Conservation (phyloP, 1,140 invertebrate genomes). For the Aculops lycopersici region DNA sequence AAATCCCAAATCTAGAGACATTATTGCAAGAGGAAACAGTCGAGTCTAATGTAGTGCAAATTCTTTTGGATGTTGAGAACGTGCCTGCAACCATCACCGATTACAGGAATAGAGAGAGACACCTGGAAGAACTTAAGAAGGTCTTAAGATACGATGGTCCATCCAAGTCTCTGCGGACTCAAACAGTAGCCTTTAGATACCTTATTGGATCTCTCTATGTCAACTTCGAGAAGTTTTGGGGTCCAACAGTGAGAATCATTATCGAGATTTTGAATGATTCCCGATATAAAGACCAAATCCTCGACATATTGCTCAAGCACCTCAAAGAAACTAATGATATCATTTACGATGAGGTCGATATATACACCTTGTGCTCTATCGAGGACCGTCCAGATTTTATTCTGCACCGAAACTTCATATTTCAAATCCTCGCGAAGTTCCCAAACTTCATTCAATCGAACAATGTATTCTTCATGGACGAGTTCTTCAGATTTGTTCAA, state of each 20-base stretch:
- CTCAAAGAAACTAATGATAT: background rate
- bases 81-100: too few species aligned
- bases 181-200: too few species aligned
- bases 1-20: too few species aligned
- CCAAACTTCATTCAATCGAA: constrained; percentile 34
- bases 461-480: constrained; percentile 35
- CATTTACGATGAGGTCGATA: background rate
- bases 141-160: too few species aligned
- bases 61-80: too few species aligned
- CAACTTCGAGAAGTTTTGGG: constrained; percentile 62
- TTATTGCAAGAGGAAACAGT: too few species aligned
- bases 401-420: constrained; percentile 41
- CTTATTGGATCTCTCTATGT: constrained; percentile 44
- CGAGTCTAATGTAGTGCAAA: too few species aligned
- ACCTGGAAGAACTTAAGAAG: too few species aligned
- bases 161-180: too few species aligned
- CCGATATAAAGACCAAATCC: background rate
- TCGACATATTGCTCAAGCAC: constrained; percentile 2
- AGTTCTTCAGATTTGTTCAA: constrained; percentile 45
- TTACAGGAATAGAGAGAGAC: too few species aligned
- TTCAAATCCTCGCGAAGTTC: constrained; percentile 38
- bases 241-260: constrained; percentile 30
- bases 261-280: background rate
- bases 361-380: background rate
- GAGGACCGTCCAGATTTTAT: constrained; percentile 21